Base-by-base conservation (phyloP, 2,888 invertebrate genomes). In the Alviniconcha strummeri region DNA sequence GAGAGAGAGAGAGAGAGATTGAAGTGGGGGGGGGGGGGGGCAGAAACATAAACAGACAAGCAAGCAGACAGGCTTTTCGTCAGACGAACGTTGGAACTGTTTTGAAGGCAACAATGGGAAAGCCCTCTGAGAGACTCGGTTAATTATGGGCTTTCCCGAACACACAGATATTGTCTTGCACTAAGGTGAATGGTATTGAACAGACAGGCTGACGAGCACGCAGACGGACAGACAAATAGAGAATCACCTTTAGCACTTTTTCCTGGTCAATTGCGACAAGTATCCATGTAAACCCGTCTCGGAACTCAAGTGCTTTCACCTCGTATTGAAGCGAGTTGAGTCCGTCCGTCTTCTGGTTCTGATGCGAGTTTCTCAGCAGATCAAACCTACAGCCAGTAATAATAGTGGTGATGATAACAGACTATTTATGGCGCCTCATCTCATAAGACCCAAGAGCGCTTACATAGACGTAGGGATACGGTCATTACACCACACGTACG, bases 251-350 rank as follows among this genome's bases (percentile, higher is more conserved):
- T 52, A 83, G 36, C 8, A 86, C 56, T 17, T 80, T 82, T 4
- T 74, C 74, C 60, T 82, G 71, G 60, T 86, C 80, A 4, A 87
- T 81, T 17, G 78, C 55, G 52, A 86, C 86, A 7, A 83, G 80
- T 4, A 87, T 85, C 78, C 86, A 83, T 0, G 84, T 83, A 60
- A 85, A 86, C n/a, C 81, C 81, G 17, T 84, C 83, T 5, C 85
- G 55, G 64, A 83, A 84, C 81, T 85, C 84, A 3, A 84, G 80
- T n/a, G 69, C 56, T 19, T 83, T 36, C 6, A 86, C 84, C n/a
- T 75, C 72, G 57, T 87, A 87, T 36, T 82, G 67, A 13, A 87
- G 77, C 19, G 82, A 78, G 77, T 85, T 87, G 13, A 87, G 71
- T 1, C 87, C 87, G 71, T 87, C 87, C 5, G 57, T 81, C 17